Evolutionary conservation across 2,888 invertebrate species (phyloP), one percentile per base, ranked within the genome.

Genomic region (Microctonus aethiopoides): DNA sequence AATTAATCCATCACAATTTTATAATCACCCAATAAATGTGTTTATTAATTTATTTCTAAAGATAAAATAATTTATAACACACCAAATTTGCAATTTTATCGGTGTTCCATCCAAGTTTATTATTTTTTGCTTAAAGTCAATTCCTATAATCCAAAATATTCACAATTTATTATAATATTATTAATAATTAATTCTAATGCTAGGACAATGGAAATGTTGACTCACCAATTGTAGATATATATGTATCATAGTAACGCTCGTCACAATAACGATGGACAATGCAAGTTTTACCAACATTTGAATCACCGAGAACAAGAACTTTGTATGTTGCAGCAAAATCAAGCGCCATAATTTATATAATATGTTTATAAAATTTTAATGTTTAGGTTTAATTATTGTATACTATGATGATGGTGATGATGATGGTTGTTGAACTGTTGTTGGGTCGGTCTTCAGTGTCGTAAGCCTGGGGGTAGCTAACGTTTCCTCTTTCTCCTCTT

Each of bases 161-260:
- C 24, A 41, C 36, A 39, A 29, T n/a, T n/a, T n/a, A n/a, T 3
- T 46, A 46, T 20, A 46, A 7, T 16, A 2, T 3, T 16, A 16
- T 16, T 46, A 46, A 46, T 16, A 7, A 46, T 46, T 46, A 46
- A 46, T 46, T n/a, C 16, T 16, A 16, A n/a, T n/a, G 46, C 16
- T 16, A 46, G 46, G 46, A 56, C 26, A 61, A 62, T 36, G 57
- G 4, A 57, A 46, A 54, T 41, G n/a, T 60, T 64, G 72, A 88
- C 92, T 92, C 87, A 95, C 95, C 95, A 88, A 95, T 95, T 76
- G 95, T 95, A 60, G 95, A 95, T 88, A 95, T 95, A 88, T 95
- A 95, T 77, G 95, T 94, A 86, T 95, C 95, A 88, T 95, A 95
- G 87, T 94, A 95, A 81, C 94, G 90, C 87, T 95, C 95, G 86